Base-by-base conservation (phyloP, 1,140 invertebrate species). In the Papilio aristodemus region DNA sequence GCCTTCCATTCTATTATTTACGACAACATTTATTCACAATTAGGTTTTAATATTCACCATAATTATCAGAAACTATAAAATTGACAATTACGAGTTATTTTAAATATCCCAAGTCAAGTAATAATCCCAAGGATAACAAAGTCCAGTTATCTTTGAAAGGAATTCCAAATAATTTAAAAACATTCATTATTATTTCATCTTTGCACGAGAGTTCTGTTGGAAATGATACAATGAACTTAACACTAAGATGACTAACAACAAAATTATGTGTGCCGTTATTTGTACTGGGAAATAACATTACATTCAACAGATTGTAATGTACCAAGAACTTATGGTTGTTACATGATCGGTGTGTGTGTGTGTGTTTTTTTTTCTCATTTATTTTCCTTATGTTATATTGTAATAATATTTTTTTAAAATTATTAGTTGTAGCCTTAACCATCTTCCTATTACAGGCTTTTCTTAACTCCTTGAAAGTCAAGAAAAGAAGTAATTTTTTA, bases 1-100 rank as follows among this genome's bases (percentile, higher is more conserved):
- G 70, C 58, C 71, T 67, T 72, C 39, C 60, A 10, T 68, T 25
- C 14, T 57, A 19, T 77, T 68, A 69, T 70, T 71, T 70, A 54
- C 19, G 19, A 54, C 10, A 4, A 54, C 17, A 25, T 11, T 54
- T 19, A 17, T 1, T 46, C 22, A 54, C 11, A 43, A 7, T 43
- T 43, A n/a, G 14, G 1, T 43, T 43, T 43, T 43, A 43, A n/a
- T 32, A 7, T 43, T 43, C 7, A 8, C 7, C 41, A 8, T 43
- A 14, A 14, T n/a, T 41, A 46, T 3, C 4, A n/a, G 17, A 46
- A 7, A 46, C n/a, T 41, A 4, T 14, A 46, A 17, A 6, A 7
- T n/a, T n/a, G n/a, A n/a, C n/a, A n/a, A n/a, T n/a, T n/a, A n/a
- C n/a, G n/a, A n/a, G n/a, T n/a, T n/a, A n/a, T n/a, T n/a, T n/a